phyloP scores from a whole-genome alignment of 1,140 invertebrate species.

The Caenorhabditis remanei region DNA sequence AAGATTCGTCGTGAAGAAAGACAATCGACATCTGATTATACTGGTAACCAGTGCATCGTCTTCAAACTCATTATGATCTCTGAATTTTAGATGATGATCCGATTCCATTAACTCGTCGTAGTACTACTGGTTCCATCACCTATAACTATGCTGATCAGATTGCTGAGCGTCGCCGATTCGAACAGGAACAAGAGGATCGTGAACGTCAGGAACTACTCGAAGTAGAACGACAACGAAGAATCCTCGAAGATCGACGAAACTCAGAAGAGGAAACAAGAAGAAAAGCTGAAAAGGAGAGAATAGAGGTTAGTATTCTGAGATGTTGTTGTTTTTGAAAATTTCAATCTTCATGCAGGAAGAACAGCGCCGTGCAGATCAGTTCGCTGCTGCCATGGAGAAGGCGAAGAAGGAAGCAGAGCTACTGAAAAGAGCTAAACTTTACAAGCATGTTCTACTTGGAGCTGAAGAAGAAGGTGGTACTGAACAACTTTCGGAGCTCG shows the following conservation, averaged over 20 bases:
- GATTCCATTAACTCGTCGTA: slow-evolving; percentile 18
- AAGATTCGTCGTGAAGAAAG: slow-evolving; percentile 12
- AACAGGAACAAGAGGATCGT: slow-evolving; percentile 23
- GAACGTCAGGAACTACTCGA: slow-evolving; percentile 32
- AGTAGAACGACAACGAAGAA: slow-evolving; percentile 22
- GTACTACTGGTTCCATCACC: slow-evolving; percentile 9
- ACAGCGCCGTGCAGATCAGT: background rate
- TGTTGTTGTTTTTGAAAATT: background rate
- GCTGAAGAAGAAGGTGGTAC: slow-evolving; percentile 33
- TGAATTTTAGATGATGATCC: slow-evolving; percentile 16
- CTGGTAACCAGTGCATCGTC: background rate
- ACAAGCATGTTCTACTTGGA: slow-evolving; percentile 26
- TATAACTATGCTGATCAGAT: slow-evolving; percentile 38
- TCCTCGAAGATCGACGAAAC: slow-evolving; percentile 16
- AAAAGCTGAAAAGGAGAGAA: background rate
- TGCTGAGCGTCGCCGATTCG: background rate
- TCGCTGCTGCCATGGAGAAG: slow-evolving; percentile 32
- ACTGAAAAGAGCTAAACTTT: slow-evolving; percentile 21
- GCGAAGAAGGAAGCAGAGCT: slow-evolving; percentile 26
- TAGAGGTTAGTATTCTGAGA: background rate
- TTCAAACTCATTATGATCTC: background rate
- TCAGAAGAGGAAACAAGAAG: slow-evolving; percentile 15
- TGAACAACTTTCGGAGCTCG: slow-evolving; percentile 9
- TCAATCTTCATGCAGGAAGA: background rate
- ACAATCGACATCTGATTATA: slow-evolving; percentile 43